Evolutionary conservation across 53 echinoderm and acorn worm species (phyloP).

Genomic region (Luidia sarsii): DNA sequence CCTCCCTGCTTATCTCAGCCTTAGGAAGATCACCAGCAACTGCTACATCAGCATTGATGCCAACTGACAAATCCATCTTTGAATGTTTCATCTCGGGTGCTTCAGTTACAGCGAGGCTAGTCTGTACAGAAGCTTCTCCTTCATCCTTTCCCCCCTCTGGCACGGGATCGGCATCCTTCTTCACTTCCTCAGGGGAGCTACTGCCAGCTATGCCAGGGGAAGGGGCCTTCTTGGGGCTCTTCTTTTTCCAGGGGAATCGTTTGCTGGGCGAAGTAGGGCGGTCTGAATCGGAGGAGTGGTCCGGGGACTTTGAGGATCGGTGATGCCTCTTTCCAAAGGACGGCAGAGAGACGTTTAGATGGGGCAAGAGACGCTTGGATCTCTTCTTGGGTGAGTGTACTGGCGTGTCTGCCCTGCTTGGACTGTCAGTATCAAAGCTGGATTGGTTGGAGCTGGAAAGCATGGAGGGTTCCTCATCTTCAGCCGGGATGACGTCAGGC

Average conservation of each 20-base stretch:
- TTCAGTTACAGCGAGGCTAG: background rate
- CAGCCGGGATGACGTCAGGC: slow-evolving; percentile 6
- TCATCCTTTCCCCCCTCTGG: background rate
- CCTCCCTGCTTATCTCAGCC: no score
- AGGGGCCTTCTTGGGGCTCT: slow-evolving; percentile 36
- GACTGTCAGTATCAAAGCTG: slow-evolving; percentile 45
- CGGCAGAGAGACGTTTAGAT: slow-evolving; percentile 59
- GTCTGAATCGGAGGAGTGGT: slow-evolving; percentile 72
- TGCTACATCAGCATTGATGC: background rate
- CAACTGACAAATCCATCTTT: background rate
- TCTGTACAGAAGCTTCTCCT: background rate
- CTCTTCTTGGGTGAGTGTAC: slow-evolving; percentile 58
- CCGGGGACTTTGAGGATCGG: slow-evolving; percentile 43
- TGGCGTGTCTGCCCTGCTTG: slow-evolving; percentile 7
- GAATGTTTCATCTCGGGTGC: background rate
- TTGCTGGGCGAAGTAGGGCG: slow-evolving; percentile 58
- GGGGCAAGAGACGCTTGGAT: slow-evolving; percentile 42
- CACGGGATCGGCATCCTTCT: background rate
- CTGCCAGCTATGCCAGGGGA: background rate
- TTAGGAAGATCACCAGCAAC: slow-evolving; percentile 14
- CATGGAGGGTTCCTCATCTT: background rate
- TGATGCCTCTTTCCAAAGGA: slow-evolving; percentile 63
- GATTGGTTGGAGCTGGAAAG: slow-evolving; percentile 38
- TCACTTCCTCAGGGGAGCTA: background rate
- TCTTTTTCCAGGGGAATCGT: slow-evolving; percentile 64